Base-by-base conservation (phyloP, 1,140 invertebrate genomes). In the Drosophila azteca region DNA sequence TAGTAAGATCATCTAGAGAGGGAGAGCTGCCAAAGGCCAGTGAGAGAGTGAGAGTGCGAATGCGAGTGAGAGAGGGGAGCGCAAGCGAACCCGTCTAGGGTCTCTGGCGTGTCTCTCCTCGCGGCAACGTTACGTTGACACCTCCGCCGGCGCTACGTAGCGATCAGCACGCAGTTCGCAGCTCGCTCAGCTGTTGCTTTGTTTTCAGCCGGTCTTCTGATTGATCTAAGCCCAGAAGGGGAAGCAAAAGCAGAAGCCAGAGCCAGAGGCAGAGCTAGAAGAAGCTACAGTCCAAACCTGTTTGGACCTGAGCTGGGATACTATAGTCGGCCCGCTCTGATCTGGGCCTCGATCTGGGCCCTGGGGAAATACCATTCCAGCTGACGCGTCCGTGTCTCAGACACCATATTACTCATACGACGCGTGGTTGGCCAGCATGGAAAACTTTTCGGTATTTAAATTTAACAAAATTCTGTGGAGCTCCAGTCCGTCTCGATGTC, bases 191-290 rank as follows among this genome's bases (percentile, higher is more conserved):
- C 75, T 77, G 75, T 70, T 52, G 31, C 65, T 57, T 77, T 77
- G 66, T 77, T 77, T 59, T 72, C 46, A 69, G 74, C 75, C 67
- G 66, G 67, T 77, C 72, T 78, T 74, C 52, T 72, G 69, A 73
- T 72, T 49, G 60, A 73, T 72, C 55, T 72, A 39, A 52, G 58
- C 44, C 35, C 17, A 20, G 17, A 20, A 1, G 17, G 17, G 43
- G 43, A 46, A 48, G 20, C 22, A 49, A 39, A 41, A 49, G 17
- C 44, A 39, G 35, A 39, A 39, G 35, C 35, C 35, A 5, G 11
- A 35, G 31, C 9, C 31, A 9, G 31, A 35, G 9, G 8, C 31
- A 35, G 9, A 52, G 26, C 24, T 39, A 48, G 31, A 70, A 61
- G 29, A 31, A 69, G 35, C 53, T 31, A 22, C 41, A 51, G 24